phyloP scores from a whole-genome alignment of 2,113 vertebrate species.

The Leucosticte australis region DNA sequence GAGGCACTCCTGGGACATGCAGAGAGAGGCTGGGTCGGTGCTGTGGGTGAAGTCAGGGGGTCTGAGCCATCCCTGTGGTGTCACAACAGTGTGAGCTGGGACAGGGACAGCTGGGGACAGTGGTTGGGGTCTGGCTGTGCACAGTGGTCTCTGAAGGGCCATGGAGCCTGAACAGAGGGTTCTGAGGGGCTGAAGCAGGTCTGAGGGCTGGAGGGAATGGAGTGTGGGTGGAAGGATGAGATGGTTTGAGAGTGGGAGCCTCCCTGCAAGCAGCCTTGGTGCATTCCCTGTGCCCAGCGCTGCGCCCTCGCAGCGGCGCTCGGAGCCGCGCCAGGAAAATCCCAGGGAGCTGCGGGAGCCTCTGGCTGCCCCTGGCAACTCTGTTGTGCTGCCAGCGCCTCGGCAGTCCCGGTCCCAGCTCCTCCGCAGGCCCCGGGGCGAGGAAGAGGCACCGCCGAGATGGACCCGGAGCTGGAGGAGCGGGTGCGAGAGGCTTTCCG shows the following conservation, averaged over 20 bases:
- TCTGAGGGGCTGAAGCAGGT: accelerated
- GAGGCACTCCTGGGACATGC: accelerated
- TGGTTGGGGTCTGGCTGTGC: accelerated
- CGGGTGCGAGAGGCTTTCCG: background rate
- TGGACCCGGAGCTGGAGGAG: conserved; percentile 51
- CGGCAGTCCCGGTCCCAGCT: background rate
- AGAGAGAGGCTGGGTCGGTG: accelerated
- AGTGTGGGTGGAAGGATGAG: background rate
- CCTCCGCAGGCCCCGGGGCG: accelerated
- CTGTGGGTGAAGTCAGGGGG: accelerated
- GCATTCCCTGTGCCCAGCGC: background rate
- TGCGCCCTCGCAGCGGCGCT: accelerated
- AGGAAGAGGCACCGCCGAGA: background rate
- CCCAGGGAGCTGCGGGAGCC: background rate
- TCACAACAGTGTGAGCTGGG: background rate
- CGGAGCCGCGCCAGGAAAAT: background rate
- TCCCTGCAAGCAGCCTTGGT: background rate
- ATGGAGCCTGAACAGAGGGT: accelerated
- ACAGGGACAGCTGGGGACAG: accelerated
- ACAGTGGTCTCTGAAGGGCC: accelerated
- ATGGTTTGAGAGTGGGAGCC: accelerated
- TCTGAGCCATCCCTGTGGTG: background rate
- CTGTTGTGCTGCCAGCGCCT: background rate
- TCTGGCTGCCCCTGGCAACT: conserved; percentile 33
- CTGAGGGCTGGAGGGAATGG: background rate